Base-by-base conservation (phyloP, 2,797 vertebrate species). In the Valencia hispanica region DNA sequence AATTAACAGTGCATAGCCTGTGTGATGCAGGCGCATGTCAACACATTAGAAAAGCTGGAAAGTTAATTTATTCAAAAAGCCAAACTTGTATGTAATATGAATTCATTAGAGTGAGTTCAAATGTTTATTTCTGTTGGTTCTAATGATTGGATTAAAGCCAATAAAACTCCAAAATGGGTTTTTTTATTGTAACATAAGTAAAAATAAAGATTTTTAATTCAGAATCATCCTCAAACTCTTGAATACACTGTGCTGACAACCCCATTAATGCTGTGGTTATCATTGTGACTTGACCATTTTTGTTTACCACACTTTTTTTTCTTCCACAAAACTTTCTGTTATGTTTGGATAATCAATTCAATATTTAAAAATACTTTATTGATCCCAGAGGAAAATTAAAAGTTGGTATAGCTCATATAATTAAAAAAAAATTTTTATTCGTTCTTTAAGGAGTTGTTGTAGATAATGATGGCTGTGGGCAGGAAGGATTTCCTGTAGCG, bases 1-100 rank as follows among this genome's bases (percentile, higher is more conserved):
- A 79, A 83, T 77, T 70, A 74, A 86, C 34, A 59, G 55, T 88
- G 92, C 90, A 93, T 91, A 93, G 90, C 82, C 74, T 82, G 80
- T 75, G 73, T 47, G 68, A 74, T 34, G 34, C 53, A 47, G 84
- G 43, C 59, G 11, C 68, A 80, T 30, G 59, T 69, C 75, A 66
- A 79, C 76, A 71, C 22, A 81, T 65, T 36, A 65, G 10, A 65
- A 27, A 9, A 43, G 15, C 65, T 2, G 14, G 17, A 43, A 43
- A 43, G 22, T 17, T 9, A 68, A 45, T 30, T 27, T 39, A 68
- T 17, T 68, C 39, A 45, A 45, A 17, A 20, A 17, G 12, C 15
- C 22, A 43, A 22, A 27, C 36, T 68, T 3, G 27, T 18, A n/a
- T n/a, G n/a, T n/a, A n/a, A n/a, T n/a, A n/a, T n/a, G n/a, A n/a